Percentiles rank a stretch among this genome's conserved stretches.
phyloP scores from a whole-genome alignment of 1,140 invertebrate genomes.

The Ooceraea biroi region DNA sequence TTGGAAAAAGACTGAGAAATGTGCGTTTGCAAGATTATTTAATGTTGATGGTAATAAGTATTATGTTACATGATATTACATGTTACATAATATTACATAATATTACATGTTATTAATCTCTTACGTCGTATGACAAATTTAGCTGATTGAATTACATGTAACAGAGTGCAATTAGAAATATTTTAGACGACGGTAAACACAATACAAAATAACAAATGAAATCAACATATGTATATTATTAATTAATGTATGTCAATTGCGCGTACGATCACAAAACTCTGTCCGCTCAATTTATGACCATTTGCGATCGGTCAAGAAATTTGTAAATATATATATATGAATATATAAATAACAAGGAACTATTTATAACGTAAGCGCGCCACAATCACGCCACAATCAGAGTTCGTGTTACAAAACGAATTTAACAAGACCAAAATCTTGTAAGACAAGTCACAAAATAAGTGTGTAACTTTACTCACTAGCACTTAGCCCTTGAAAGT shows the following conservation, averaged over 20 bases:
- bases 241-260: neutral
- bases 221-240: neutral
- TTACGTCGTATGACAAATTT: no score
- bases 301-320: neutral
- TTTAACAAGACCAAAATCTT: constrained; percentile 17
- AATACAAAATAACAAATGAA: constrained; percentile 32
- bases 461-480: constrained; percentile 5
- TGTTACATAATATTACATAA: constrained; percentile 6
- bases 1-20: neutral
- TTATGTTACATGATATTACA: no score
- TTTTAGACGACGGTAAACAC: neutral
- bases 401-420: neutral
- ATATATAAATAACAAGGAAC: constrained; percentile 19
- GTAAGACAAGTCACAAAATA: neutral
- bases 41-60: neutral
- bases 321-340: neutral
- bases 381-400: constrained; percentile 6
- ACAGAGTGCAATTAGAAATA: constrained; percentile 10
- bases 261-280: neutral
- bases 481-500: neutral
- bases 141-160: constrained; percentile 4
- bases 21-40: constrained; percentile 7
- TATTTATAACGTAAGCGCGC: neutral
- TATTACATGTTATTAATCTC: no score
- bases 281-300: neutral